phyloP scores from a whole-genome alignment of 2,797 vertebrate genomes.

The Mormyrus proboscirostris region DNA sequence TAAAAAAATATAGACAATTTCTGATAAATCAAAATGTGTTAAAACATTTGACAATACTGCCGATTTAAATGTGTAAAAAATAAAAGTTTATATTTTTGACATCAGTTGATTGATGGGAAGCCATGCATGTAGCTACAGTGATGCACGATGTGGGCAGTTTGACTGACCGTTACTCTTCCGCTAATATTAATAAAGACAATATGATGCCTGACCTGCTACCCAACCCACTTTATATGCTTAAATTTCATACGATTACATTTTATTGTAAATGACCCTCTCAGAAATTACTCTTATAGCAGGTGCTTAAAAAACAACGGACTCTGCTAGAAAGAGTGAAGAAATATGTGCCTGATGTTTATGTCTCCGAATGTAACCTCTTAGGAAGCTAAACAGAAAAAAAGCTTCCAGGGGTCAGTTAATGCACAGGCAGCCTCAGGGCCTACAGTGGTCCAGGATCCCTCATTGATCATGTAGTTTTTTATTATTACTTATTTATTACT shows the following conservation, averaged over 20 bases:
- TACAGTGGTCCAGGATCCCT: background rate
- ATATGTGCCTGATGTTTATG: constrained; percentile 72
- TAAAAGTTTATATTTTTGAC: background rate
- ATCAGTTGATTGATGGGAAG: background rate
- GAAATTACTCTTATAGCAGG: constrained; percentile 36
- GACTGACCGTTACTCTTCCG: background rate
- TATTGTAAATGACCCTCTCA: background rate
- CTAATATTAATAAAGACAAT: background rate
- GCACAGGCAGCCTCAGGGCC: background rate
- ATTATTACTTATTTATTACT: too few relatives aligned
- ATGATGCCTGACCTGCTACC: background rate
- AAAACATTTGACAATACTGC: background rate
- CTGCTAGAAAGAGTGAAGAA: constrained; percentile 81
- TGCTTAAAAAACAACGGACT: constrained; percentile 69
- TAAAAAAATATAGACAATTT: background rate
- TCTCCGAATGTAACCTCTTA: constrained; percentile 85
- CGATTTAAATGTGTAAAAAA: background rate
- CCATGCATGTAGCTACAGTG: too few relatives aligned
- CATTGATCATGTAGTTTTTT: background rate
- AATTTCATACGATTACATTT: background rate
- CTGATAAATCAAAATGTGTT: background rate
- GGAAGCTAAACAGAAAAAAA: constrained; percentile 65
- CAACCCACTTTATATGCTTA: background rate
- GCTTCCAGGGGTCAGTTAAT: background rate
- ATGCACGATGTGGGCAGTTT: background rate